These are phyloP conservation scores for Hyperopisus bebe DNA, from an alignment of 2,113 vertebrate species.

Conservation along the genomic window DNA sequence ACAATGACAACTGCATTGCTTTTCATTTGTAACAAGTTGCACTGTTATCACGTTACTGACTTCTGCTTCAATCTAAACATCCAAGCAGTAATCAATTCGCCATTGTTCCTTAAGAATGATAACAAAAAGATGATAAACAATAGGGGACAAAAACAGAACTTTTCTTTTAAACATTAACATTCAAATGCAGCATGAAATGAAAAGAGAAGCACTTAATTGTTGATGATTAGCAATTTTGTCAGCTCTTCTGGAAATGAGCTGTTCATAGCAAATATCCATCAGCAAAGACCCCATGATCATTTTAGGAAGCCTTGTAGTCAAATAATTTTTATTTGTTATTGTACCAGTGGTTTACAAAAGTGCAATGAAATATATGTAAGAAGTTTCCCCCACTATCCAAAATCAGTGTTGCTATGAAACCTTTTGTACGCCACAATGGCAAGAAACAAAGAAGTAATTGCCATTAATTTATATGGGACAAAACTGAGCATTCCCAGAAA, in stretches of 20 bases:
- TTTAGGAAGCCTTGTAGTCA: background rate
- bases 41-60: background rate
- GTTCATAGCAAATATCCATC: background rate
- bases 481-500: background rate
- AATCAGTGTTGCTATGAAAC: background rate
- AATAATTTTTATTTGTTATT: background rate
- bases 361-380: background rate
- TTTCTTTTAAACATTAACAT: background rate
- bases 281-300: background rate
- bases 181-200: background rate
- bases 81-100: background rate
- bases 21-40: background rate
- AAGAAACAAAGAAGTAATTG: background rate
- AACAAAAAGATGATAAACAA: background rate
- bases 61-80: background rate
- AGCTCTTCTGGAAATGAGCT: background rate
- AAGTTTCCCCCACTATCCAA: background rate
- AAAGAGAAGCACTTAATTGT: background rate
- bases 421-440: background rate
- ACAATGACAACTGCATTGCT: background rate
- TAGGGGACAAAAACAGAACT: background rate
- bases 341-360: background rate
- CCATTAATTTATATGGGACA: background rate
- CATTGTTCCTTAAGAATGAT: background rate
- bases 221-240: background rate